These are phyloP conservation scores for Pachycephala philippinensis DNA, from an alignment of 2,113 vertebrate species.

Conservation along the genomic window DNA sequence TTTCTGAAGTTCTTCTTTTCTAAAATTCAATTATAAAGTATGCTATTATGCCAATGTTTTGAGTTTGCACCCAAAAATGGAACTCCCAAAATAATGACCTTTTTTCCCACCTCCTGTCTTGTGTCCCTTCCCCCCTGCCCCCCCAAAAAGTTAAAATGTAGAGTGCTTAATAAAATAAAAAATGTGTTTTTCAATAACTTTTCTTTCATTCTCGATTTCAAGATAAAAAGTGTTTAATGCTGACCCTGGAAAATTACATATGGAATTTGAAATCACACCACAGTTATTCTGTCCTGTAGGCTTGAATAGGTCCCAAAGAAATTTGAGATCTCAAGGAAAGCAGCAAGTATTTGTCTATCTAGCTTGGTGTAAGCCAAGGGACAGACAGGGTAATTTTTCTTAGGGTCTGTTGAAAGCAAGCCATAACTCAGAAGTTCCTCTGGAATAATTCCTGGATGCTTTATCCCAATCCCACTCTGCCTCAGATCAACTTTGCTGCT, in stretches of 20 bases:
- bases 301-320: not conserved
- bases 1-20: not conserved
- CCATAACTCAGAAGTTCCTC: not conserved
- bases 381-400: not conserved
- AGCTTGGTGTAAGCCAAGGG: not conserved
- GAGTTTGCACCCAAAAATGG: not conserved
- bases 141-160: not conserved
- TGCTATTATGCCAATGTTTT: not conserved
- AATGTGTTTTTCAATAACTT: not conserved
- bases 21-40: not conserved
- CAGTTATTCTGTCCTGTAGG: not conserved
- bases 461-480: not conserved
- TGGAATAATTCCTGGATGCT: not conserved
- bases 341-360: not conserved
- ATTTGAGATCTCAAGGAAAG: not conserved
- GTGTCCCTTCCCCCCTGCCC: fast-evolving
- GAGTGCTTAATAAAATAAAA: not conserved
- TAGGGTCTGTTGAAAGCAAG: not conserved
- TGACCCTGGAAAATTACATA: not conserved
- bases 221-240: not conserved
- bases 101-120: not conserved
- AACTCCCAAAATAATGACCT: not conserved
- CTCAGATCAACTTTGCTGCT: not conserved
- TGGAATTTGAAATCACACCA: not conserved
- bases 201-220: not conserved